A percentile compares a stretch with the other conserved stretches of the same genome.
Evolutionary conservation across 1,140 invertebrate genomes (phyloP).

Genomic region (Tyrophagus putrescentiae): DNA sequence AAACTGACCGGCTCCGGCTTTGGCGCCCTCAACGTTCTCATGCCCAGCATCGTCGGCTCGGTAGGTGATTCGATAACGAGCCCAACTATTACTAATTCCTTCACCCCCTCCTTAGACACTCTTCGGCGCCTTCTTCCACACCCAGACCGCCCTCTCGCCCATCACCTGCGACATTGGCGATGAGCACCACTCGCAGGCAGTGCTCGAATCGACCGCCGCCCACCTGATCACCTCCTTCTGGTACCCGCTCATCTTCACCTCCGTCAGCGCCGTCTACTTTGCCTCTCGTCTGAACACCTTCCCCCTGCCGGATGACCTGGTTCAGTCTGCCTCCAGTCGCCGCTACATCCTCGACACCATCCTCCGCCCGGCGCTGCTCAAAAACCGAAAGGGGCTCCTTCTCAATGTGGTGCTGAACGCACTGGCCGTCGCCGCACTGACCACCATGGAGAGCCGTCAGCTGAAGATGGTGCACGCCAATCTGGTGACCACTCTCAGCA

Average conservation of each 20-base stretch:
- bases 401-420: not conserved
- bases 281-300: not conserved
- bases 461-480: not conserved
- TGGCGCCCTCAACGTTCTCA: not conserved
- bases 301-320: constrained; percentile 8
- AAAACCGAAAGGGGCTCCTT: not conserved
- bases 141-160: not conserved
- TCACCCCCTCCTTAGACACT: not conserved
- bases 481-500: not conserved
- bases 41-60: not conserved
- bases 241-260: not conserved
- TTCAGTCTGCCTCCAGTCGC: not conserved
- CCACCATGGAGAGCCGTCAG: not conserved
- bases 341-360: constrained; percentile 1
- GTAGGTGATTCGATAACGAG: not conserved
- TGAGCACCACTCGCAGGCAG: not conserved
- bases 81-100: not conserved
- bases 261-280: not conserved
- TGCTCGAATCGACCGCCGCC: not conserved
- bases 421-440: not conserved
- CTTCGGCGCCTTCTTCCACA: not conserved
- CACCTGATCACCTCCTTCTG: not conserved
- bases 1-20: not conserved
- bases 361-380: not conserved
- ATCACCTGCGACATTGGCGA: not conserved